Conservation (phyloP, 64 coral and sea anemone species). For the Stylophora pistillata region DNA sequence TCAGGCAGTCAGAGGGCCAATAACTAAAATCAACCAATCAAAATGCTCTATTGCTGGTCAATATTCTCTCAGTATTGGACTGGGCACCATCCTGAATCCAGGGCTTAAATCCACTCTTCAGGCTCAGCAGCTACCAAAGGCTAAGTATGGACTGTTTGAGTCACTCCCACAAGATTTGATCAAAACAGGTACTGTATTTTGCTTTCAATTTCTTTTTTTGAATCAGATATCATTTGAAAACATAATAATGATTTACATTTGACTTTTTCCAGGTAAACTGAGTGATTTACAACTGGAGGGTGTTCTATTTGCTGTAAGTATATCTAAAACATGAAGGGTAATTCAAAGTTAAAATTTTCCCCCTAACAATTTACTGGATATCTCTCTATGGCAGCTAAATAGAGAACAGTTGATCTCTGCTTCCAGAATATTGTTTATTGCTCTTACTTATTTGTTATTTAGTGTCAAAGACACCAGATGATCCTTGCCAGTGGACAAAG, state of each 20-base stretch:
- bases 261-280: conserved; percentile 69
- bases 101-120: not conserved
- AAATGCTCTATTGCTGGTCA: too few relatives aligned
- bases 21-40: too few relatives aligned
- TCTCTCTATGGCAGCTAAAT: too few relatives aligned
- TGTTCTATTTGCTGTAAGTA: conserved; percentile 90
- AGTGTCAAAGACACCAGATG: conserved; percentile 94
- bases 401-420: too few relatives aligned
- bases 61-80: too few relatives aligned
- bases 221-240: too few relatives aligned
- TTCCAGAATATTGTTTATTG: not conserved
- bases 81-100: too few relatives aligned
- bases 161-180: conserved; percentile 61
- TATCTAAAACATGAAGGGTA: not conserved
- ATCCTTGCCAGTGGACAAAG: conserved; percentile 85
- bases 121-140: conserved; percentile 74
- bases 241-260: not conserved
- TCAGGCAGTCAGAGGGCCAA: too few relatives aligned
- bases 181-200: conserved; percentile 6
- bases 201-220: too few relatives aligned
- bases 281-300: conserved; percentile 98
- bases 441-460: conserved; percentile 11
- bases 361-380: too few relatives aligned
- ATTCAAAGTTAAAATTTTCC: not conserved
- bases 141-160: conserved; percentile 75